These are phyloP conservation scores for Malurus alboscapulatus DNA, from an alignment of 2,113 vertebrate genomes.

Conservation along the genomic window DNA sequence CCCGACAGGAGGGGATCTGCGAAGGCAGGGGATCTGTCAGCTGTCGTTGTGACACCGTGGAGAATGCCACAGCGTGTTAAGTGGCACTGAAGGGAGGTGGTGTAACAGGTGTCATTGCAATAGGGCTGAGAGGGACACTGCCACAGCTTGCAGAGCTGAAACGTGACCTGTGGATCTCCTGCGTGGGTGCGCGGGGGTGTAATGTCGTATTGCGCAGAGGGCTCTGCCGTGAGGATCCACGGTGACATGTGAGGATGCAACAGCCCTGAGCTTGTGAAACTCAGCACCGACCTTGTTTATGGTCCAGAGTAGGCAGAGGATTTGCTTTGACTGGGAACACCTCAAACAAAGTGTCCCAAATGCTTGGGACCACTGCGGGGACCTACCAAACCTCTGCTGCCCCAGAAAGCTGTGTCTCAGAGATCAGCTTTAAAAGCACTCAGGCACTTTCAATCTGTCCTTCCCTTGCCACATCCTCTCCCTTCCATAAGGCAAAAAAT, in stretches of 20 bases:
- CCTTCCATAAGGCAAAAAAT: neutral
- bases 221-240: neutral
- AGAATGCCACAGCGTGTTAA: neutral
- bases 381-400: neutral
- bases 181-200: neutral
- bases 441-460: neutral
- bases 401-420: neutral
- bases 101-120: neutral
- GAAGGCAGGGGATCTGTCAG: constrained; percentile 4
- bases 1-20: neutral
- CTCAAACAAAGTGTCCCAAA: neutral
- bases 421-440: neutral
- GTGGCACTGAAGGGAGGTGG: neutral
- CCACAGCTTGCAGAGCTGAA: neutral
- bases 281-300: neutral
- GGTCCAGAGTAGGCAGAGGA: neutral
- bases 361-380: neutral
- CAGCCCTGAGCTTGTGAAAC: neutral
- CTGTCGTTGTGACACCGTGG: neutral
- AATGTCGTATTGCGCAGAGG: rapidly evolving
- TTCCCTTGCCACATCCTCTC: neutral
- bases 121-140: neutral
- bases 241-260: neutral
- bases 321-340: neutral
- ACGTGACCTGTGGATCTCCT: neutral